A percentile compares a stretch with the other conserved stretches of the same genome.
These are phyloP conservation scores for Myrmophylax atrothorax DNA, from an alignment of 2,113 vertebrate genomes.

Conservation along the genomic window DNA sequence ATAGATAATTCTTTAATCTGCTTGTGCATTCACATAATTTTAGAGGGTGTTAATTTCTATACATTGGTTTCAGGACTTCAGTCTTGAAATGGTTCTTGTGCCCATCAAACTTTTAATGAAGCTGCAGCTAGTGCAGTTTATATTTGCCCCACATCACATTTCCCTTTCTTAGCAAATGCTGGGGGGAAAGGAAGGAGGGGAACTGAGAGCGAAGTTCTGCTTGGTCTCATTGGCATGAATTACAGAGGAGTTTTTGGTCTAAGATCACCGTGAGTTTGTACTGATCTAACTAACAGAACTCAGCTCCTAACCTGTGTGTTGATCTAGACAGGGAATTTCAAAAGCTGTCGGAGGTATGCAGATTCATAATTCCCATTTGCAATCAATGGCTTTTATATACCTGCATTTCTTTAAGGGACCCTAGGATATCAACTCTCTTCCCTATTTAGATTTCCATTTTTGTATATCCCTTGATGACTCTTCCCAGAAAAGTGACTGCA, in stretches of 20 bases:
- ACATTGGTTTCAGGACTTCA: not conserved
- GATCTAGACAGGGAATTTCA: not conserved
- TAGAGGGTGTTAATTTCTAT: constrained; percentile 11
- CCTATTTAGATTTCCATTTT: not conserved
- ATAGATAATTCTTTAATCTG: constrained; percentile 49
- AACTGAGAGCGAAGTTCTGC: not conserved
- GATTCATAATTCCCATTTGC: not conserved
- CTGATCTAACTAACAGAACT: not conserved
- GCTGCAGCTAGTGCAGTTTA: not conserved
- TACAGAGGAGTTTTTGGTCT: not conserved
- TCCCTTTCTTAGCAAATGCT: not conserved
- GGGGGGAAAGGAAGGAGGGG: not conserved
- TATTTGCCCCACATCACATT: not conserved
- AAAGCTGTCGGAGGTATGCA: not conserved
- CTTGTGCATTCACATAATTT: constrained; percentile 3
- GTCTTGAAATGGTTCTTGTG: constrained; percentile 1
- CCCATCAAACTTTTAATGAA: constrained; percentile 28
- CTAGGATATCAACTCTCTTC: not conserved
- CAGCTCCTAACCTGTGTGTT: not conserved
- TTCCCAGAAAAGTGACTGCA: constrained; percentile 8
- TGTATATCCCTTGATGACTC: not conserved
- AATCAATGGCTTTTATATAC: not conserved
- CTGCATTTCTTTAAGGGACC: not conserved
- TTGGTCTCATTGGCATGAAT: not conserved
- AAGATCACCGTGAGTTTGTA: not conserved